These are phyloP conservation scores for Drosophila subobscura DNA, from an alignment of 1,140 invertebrate genomes.

Conservation along the genomic window DNA sequence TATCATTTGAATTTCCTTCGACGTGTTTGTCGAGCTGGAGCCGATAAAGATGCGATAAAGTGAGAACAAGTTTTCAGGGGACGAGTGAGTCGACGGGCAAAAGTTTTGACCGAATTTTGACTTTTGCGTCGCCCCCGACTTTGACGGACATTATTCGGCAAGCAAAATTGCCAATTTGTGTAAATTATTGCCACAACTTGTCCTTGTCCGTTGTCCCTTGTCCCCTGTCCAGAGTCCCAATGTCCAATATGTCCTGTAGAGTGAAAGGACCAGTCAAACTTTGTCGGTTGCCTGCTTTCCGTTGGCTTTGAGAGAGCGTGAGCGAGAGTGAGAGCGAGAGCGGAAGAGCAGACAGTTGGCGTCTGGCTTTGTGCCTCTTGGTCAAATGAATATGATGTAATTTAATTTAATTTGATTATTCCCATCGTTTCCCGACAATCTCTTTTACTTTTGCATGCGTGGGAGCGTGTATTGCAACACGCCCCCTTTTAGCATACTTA, in stretches of 20 bases:
- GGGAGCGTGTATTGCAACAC: not conserved
- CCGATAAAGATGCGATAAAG: conserved; percentile 81
- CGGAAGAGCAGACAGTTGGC: not conserved
- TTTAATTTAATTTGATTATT: conserved; percentile 68
- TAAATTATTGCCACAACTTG: conserved; percentile 80
- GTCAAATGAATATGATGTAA: conserved; percentile 60
- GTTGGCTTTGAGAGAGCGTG: conserved; percentile 3
- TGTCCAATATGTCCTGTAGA: not conserved
- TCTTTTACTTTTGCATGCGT: conserved; percentile 26
- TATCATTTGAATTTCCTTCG: conserved; percentile 76
- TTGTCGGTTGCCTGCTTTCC: conserved; percentile 15
- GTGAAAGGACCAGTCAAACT: conserved; percentile 32
- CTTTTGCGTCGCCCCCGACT: conserved; percentile 53
- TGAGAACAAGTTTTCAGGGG: conserved; percentile 69
- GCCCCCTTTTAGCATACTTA: conserved; percentile 61
- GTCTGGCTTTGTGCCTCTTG: conserved; percentile 12
- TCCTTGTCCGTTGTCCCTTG: conserved; percentile 4
- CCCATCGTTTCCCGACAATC: conserved; percentile 31
- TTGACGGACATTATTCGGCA: conserved; percentile 67
- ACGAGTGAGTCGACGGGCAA: conserved; percentile 35
- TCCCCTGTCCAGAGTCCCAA: not conserved
- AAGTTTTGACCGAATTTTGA: conserved; percentile 78
- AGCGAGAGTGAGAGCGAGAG: too few relatives aligned
- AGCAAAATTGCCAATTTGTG: conserved; percentile 77
- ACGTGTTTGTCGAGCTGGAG: conserved; percentile 72